A percentile compares a stretch with the other conserved stretches of the same genome.
phyloP scores from a whole-genome alignment of 2,888 invertebrate species.

The Argyresthia goedartella region DNA sequence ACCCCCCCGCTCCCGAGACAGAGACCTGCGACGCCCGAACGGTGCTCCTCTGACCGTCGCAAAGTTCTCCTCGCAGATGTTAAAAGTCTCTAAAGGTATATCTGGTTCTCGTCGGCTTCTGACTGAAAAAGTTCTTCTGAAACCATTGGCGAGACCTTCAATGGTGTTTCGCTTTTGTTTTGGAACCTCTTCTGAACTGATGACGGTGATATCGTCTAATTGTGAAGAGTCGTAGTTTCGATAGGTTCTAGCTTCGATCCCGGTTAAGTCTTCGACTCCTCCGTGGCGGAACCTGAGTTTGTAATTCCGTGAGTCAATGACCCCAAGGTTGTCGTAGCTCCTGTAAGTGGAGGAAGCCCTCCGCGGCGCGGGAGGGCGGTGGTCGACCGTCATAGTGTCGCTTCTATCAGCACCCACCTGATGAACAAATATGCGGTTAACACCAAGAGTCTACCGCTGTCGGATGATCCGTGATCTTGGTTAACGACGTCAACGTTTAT shows the following conservation, averaged over 20 bases:
- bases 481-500: neutral
- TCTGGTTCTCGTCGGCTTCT: conserved; percentile 47
- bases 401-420: conserved; percentile 25
- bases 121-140: conserved; percentile 57
- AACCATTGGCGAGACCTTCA: conserved; percentile 55
- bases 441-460: neutral
- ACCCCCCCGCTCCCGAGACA: conserved; percentile 62
- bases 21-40: conserved; percentile 54
- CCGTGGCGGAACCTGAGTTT: conserved; percentile 53
- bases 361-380: conserved; percentile 52
- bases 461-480: conserved; percentile 4
- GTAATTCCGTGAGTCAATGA: conserved; percentile 38
- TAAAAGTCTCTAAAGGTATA: conserved; percentile 56
- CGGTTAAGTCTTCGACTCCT: conserved; percentile 52
- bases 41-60: conserved; percentile 59
- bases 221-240: conserved; percentile 34
- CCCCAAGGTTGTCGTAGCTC: conserved; percentile 60
- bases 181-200: conserved; percentile 58
- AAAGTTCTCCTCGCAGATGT: conserved; percentile 10
- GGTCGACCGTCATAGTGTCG: conserved; percentile 32
- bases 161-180: conserved; percentile 51
- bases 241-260: conserved; percentile 34
- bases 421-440: conserved; percentile 35
- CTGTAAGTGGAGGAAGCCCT: conserved; percentile 56
- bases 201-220: conserved; percentile 56